Conservation (phyloP, 2,113 vertebrate species). For the Chamaetylas fuelleborni region DNA sequence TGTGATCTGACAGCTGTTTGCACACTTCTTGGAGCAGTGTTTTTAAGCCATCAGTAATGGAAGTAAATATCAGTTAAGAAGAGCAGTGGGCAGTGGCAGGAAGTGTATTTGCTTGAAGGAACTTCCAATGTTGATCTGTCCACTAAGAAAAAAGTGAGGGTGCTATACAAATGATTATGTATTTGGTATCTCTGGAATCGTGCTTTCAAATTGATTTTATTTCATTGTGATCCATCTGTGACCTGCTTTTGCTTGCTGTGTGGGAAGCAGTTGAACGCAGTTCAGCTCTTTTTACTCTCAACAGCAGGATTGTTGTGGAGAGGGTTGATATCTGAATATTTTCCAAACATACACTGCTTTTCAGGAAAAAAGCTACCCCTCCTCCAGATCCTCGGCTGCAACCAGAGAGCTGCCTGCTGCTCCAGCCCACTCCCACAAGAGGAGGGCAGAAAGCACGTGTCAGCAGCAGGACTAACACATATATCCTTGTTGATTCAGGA, state of each 20-base stretch:
- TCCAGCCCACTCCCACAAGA: conserved; percentile 84
- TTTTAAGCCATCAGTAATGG: not conserved
- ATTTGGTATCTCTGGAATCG: not conserved
- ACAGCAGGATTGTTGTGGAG: not conserved
- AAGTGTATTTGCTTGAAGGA: not conserved
- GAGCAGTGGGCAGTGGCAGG: not conserved
- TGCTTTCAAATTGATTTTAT: not conserved
- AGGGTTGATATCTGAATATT: not conserved
- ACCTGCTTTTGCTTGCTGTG: not conserved
- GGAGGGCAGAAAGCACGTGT: conserved; percentile 83
- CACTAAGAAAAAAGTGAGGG: not conserved
- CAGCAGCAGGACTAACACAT: conserved; percentile 89
- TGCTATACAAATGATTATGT: not conserved
- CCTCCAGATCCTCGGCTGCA: conserved; percentile 86
- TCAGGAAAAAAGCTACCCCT: conserved; percentile 63
- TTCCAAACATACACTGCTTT: not conserved
- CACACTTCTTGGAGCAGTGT: not conserved
- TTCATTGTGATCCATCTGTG: not conserved
- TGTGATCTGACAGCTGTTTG: not conserved
- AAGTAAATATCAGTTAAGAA: not conserved
- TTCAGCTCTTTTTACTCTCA: not conserved
- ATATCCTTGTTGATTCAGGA: conserved; percentile 89
- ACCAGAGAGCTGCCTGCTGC: conserved; percentile 91
- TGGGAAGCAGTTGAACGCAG: not conserved
- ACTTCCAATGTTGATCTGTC: not conserved